Conservation (phyloP, 2,888 invertebrate genomes). For the Orthosia incerta region DNA sequence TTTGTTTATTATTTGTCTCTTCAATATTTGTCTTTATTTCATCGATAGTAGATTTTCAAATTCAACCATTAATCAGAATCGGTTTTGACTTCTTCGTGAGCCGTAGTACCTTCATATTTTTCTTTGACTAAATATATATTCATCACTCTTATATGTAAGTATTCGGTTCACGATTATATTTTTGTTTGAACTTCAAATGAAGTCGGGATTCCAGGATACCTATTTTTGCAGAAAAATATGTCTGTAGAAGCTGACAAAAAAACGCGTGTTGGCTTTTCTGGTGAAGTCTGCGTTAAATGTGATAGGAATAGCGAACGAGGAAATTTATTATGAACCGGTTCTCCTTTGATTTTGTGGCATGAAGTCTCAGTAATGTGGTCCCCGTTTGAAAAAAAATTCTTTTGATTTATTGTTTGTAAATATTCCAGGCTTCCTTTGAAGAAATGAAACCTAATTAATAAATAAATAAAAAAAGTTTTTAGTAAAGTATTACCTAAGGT, state of each 20-base stretch:
- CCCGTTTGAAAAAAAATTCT: neutral
- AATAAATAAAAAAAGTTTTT: slow-evolving; percentile 6
- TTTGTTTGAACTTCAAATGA: slow-evolving; percentile 35
- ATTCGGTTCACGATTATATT: slow-evolving; percentile 47
- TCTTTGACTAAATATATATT: slow-evolving; percentile 14
- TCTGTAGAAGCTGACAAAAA: slow-evolving; percentile 25
- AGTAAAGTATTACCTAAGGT: neutral
- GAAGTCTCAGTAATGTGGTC: neutral
- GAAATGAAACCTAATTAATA: neutral
- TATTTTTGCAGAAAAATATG: slow-evolving; percentile 39
- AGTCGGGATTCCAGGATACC: slow-evolving; percentile 16
- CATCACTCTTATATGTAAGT: slow-evolving; percentile 8
- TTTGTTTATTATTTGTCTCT: neutral
- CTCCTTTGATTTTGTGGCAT: slow-evolving; percentile 3
- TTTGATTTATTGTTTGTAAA: neutral
- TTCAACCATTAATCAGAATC: neutral
- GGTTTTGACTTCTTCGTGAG: neutral
- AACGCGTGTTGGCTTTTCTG: slow-evolving; percentile 10
- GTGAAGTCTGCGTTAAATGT: neutral
- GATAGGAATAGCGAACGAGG: slow-evolving; percentile 14
- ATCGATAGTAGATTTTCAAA: neutral
- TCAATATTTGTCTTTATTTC: slow-evolving; percentile 1
- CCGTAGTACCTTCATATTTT: slow-evolving; percentile 10
- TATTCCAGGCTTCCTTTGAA: neutral
- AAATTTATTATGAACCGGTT: slow-evolving; percentile 11